These are phyloP conservation scores for Ctenoplectra terminalis DNA, from an alignment of 1,140 invertebrate species.

Conservation along the genomic window DNA sequence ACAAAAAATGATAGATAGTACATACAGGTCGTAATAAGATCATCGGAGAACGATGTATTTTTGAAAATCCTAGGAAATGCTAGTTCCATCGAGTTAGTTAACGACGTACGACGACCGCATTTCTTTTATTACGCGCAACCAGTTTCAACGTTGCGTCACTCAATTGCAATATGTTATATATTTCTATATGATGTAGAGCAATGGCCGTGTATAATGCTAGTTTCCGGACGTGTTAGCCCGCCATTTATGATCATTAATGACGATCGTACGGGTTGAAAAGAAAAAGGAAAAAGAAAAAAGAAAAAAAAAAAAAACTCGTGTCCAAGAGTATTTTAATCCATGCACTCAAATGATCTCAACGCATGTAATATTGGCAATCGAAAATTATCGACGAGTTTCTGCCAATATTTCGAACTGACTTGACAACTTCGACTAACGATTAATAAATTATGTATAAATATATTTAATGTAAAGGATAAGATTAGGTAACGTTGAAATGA, in stretches of 20 bases:
- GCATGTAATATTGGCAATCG: slow-evolving; percentile 60
- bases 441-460: slow-evolving; percentile 66
- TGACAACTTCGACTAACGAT: slow-evolving; percentile 67
- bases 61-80: slow-evolving; percentile 61
- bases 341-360: slow-evolving; percentile 70
- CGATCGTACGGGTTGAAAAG: neutral
- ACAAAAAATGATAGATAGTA: slow-evolving; percentile 48
- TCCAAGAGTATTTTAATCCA: slow-evolving; percentile 58
- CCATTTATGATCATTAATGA: neutral
- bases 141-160: slow-evolving; percentile 8
- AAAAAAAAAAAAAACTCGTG: slow-evolving; percentile 22
- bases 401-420: slow-evolving; percentile 72
- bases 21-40: slow-evolving; percentile 30
- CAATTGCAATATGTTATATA: slow-evolving; percentile 44
- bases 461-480: slow-evolving; percentile 63
- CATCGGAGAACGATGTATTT: slow-evolving; percentile 63
- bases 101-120: slow-evolving; percentile 24
- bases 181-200: slow-evolving; percentile 33
- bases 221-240: slow-evolving; percentile 12
- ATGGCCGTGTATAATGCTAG: slow-evolving; percentile 18
- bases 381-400: slow-evolving; percentile 37
- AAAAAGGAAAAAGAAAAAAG: no score
- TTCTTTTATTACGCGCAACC: slow-evolving; percentile 35
- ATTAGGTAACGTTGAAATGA: slow-evolving; percentile 51
- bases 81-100: slow-evolving; percentile 53